Conservation (phyloP, 2,888 invertebrate species). For the Chesias legatella region DNA sequence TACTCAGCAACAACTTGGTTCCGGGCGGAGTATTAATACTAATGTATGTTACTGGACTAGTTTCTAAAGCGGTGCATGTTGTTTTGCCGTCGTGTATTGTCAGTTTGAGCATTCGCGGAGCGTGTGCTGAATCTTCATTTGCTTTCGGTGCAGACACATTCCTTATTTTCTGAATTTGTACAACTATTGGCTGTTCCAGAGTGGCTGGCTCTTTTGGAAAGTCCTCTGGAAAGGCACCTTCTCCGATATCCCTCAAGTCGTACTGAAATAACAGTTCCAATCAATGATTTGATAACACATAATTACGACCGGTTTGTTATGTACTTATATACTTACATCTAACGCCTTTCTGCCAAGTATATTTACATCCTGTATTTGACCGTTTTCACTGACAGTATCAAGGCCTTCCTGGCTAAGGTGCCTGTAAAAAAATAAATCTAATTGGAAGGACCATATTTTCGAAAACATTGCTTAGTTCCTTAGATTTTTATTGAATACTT, state of each 20-base stretch:
- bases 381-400: conserved; percentile 83
- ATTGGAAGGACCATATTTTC: conserved; percentile 18
- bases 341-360: conserved; percentile 83
- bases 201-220: conserved; percentile 80
- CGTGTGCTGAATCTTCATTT: conserved; percentile 90
- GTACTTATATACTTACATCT: conserved; percentile 81
- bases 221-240: conserved; percentile 85
- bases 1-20: conserved; percentile 84
- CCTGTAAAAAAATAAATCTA: conserved; percentile 76
- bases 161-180: conserved; percentile 93
- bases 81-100: conserved; percentile 92
- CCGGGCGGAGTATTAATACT: conserved; percentile 94
- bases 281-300: conserved; percentile 23
- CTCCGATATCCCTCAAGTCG: conserved; percentile 91
- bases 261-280: conserved; percentile 67
- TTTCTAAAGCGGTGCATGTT: conserved; percentile 88
- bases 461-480: not conserved
- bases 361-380: conserved; percentile 81
- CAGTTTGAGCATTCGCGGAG: conserved; percentile 91
- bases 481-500: conserved; percentile 37
- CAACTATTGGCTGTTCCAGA: conserved; percentile 82
- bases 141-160: conserved; percentile 95
- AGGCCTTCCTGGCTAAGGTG: conserved; percentile 86
- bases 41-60: conserved; percentile 84
- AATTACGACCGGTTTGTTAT: conserved; percentile 14